Percentiles rank a stretch among this genome's conserved stretches.
Evolutionary conservation across 2,113 vertebrate genomes (phyloP).

Genomic region (Uria lomvia): DNA sequence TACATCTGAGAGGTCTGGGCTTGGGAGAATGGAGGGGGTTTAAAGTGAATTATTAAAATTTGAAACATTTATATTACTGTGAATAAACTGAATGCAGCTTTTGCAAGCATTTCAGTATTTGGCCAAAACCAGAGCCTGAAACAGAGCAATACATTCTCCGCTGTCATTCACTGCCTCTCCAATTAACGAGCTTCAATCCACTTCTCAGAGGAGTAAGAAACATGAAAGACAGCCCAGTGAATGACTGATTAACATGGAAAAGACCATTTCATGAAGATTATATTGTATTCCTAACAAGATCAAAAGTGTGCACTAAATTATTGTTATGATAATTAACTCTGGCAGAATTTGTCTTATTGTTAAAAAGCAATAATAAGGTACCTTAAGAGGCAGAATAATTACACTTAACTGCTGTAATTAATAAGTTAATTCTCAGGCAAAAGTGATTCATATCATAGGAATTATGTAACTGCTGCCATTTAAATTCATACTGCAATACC

Average conservation of each 20-base stretch:
- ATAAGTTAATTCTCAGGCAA: conserved; percentile 71
- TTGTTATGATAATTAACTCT: conserved; percentile 73
- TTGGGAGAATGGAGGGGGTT: not conserved
- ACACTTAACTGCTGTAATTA: conserved; percentile 75
- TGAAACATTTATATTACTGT: not conserved
- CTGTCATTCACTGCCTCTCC: conserved; percentile 4
- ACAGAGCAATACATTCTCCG: not conserved
- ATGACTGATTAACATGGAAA: conserved; percentile 65
- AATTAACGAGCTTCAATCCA: conserved; percentile 28
- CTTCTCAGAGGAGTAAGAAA: conserved; percentile 36
- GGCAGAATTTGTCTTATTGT: conserved; percentile 62
- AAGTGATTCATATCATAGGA: conserved; percentile 61
- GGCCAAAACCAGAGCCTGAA: not conserved
- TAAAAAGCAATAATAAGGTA: conserved; percentile 71
- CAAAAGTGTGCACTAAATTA: conserved; percentile 65
- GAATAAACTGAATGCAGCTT: not conserved
- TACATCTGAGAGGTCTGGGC: not conserved
- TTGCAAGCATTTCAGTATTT: not conserved
- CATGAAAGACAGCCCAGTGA: conserved; percentile 43
- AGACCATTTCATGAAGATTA: conserved; percentile 58
- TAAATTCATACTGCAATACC: conserved; percentile 19
- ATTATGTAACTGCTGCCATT: conserved; percentile 60
- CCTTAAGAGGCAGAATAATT: conserved; percentile 73
- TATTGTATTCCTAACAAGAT: conserved; percentile 58
- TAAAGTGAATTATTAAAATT: not conserved